phyloP scores from a whole-genome alignment of 2,113 vertebrate species.

The Bubalus kerabau region DNA sequence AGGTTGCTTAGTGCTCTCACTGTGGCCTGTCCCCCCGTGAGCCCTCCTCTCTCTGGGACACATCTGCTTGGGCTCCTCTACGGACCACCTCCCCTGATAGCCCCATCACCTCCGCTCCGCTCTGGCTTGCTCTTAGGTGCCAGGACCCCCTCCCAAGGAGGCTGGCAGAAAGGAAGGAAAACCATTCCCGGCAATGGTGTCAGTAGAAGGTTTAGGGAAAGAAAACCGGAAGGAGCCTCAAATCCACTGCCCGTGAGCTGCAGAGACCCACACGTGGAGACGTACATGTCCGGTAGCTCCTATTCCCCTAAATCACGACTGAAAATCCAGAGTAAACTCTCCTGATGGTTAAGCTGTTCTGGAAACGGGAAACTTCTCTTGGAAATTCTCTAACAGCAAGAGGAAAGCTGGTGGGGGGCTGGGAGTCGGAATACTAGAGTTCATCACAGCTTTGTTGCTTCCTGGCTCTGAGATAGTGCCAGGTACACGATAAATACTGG shows the following conservation, averaged over 20 bases:
- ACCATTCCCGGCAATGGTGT: not conserved
- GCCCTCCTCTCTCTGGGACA: not conserved
- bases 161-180: not conserved
- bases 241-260: rapidly evolving
- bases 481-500: not conserved
- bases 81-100: not conserved
- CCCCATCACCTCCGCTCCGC: not conserved
- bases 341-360: not conserved
- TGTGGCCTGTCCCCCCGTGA: not conserved
- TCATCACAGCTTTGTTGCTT: not conserved
- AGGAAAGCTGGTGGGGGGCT: not conserved
- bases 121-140: not conserved
- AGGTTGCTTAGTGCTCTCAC: not conserved
- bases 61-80: not conserved
- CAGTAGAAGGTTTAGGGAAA: not conserved
- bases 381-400: not conserved
- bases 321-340: not conserved
- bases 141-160: not conserved
- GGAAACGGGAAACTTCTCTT: not conserved
- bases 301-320: not conserved
- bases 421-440: not conserved
- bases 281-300: not conserved
- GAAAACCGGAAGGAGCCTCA: not conserved
- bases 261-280: rapidly evolving
- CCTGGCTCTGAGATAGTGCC: not conserved